Base-by-base conservation (phyloP, 1,140 invertebrate species). In the Zaprionus davidi region DNA sequence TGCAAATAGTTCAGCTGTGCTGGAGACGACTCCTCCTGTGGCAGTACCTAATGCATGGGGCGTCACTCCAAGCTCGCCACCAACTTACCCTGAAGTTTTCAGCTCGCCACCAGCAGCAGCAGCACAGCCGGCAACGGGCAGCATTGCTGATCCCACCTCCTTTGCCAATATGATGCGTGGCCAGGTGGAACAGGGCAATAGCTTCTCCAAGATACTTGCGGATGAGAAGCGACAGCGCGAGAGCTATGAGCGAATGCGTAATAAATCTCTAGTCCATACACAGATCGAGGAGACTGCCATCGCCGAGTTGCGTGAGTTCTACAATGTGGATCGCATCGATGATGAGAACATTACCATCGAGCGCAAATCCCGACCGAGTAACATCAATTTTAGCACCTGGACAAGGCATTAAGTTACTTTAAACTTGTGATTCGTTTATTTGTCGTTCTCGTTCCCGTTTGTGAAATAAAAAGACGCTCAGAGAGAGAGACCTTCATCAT, bases 271-370 rank as follows among this genome's bases (percentile, higher is more conserved):
- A 4, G 79, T 93, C 36, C 92, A 95, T 15, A 96, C 95, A 13
- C 95, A 96, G 94, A 94, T 95, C 20, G 95, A 96, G 91, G 95
- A 96, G 80, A 93, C 94, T 72, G 95, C 95, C n/a, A 95, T 96
- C 36, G 93, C 94, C 22, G 95, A 96, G 71, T 88, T 96, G 7
- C 77, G 93, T 36, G 92, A 92, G 36, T 94, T 95, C 78, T 96
- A 96, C 82, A 94, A 94, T 78, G 94, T 93, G 6, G 91, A 93
- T 12, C 93, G 94, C 76, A 93, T 94, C 12, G 88, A 87, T 46
- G 95, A 96, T 78, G 95, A 96, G 91, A 82, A 93, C 20, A 95
- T 96, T n/a, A 94, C 93, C 24, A 94, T 96, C 26, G 93, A 94
- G 53, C 91, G 95, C 12, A 77, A 73, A 59, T 57, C 78, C 15